These are phyloP conservation scores for Oenanthe oenanthe DNA, from an alignment of 2,113 vertebrate species.

Conservation along the genomic window DNA sequence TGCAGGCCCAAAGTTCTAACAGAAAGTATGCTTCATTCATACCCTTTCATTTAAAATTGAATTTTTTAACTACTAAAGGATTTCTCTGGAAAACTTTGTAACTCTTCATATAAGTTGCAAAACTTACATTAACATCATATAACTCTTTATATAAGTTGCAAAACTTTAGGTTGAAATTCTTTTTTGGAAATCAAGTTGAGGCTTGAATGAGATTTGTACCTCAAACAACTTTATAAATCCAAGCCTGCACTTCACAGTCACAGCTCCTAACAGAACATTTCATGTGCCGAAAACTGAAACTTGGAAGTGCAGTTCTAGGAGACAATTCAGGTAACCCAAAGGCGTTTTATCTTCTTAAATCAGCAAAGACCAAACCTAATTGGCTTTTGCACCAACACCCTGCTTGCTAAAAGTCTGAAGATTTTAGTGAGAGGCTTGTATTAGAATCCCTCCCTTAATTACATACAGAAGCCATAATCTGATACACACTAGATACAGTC, in stretches of 20 bases:
- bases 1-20: background rate
- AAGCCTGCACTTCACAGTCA: background rate
- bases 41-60: conserved; percentile 45
- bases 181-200: background rate
- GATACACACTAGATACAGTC: background rate
- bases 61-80: background rate
- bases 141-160: background rate
- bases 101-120: background rate
- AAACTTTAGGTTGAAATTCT: background rate
- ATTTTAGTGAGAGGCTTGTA: conserved; percentile 16
- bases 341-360: background rate
- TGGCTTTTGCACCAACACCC: background rate
- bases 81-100: background rate
- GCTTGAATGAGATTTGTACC: background rate
- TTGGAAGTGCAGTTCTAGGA: background rate
- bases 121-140: background rate
- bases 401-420: background rate
- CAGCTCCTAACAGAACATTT: background rate
- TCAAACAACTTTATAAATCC: background rate
- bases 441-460: background rate
- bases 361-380: background rate
- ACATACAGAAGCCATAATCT: background rate
- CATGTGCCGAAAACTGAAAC: background rate
- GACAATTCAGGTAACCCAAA: background rate
- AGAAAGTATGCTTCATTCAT: background rate